phyloP scores from a whole-genome alignment of 2,888 invertebrate species.

The Mamestra brassicae region DNA sequence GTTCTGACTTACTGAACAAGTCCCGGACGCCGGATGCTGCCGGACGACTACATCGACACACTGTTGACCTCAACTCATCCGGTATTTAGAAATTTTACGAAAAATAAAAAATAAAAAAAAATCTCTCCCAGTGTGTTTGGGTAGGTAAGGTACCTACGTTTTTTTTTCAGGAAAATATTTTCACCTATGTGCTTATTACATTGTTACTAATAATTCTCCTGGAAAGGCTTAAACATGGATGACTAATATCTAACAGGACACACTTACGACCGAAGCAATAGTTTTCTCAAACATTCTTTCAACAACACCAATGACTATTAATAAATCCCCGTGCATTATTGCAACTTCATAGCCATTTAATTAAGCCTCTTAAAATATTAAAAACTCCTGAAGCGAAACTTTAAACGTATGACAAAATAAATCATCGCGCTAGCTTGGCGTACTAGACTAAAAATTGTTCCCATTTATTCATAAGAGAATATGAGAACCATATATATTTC shows the following conservation, averaged over 20 bases:
- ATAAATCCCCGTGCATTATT: neutral
- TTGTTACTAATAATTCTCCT: too few relatives aligned
- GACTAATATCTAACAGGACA: too few relatives aligned
- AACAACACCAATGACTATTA: neutral
- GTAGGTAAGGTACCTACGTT: too few relatives aligned
- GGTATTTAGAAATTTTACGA: conserved; percentile 16
- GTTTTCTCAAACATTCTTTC: too few relatives aligned
- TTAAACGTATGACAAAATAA: conserved; percentile 67
- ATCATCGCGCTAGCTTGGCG: conserved; percentile 73
- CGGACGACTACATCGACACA: conserved; percentile 63
- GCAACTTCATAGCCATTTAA: conserved; percentile 15
- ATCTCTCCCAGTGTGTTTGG: too few relatives aligned
- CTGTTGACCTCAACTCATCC: conserved; percentile 63
- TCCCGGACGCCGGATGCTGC: conserved; percentile 51
- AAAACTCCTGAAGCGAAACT: conserved; percentile 61
- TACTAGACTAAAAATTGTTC: conserved; percentile 80
- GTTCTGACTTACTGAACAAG: conserved; percentile 76
- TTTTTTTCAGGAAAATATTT: too few relatives aligned
- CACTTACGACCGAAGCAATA: too few relatives aligned
- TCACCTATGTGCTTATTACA: too few relatives aligned
- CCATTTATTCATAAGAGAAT: conserved; percentile 83
- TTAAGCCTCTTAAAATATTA: conserved; percentile 39
- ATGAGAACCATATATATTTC: conserved; percentile 84
- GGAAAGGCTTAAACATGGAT: too few relatives aligned
- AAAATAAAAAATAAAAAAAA: neutral